Evolutionary conservation across 2,888 invertebrate genomes (phyloP).

Genomic region (Barypeithes pellucidus): DNA sequence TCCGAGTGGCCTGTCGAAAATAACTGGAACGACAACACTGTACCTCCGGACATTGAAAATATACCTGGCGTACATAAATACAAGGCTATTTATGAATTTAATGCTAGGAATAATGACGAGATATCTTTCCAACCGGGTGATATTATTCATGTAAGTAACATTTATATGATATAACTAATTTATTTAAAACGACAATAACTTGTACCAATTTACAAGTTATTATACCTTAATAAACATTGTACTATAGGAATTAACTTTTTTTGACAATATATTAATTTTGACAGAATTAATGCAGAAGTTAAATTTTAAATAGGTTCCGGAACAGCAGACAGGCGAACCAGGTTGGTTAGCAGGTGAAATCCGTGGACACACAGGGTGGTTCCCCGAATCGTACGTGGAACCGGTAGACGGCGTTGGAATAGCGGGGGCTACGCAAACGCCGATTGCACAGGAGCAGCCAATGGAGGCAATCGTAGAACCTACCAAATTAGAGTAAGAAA

Average conservation of each 20-base stretch:
- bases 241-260: too few species aligned
- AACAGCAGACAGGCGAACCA: slow-evolving; percentile 91
- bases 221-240: too few species aligned
- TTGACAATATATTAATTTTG: too few species aligned
- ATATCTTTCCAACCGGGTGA: slow-evolving; percentile 95
- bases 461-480: slow-evolving; percentile 66
- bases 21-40: slow-evolving; percentile 61
- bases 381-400: slow-evolving; percentile 96
- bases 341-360: slow-evolving; percentile 98
- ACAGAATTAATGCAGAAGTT: too few species aligned
- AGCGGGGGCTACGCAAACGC: slow-evolving; percentile 59
- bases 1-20: slow-evolving; percentile 73
- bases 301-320: slow-evolving; percentile 74
- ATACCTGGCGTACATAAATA: slow-evolving; percentile 79
- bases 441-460: slow-evolving; percentile 64
- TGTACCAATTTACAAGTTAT: too few species aligned
- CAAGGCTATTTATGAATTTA: slow-evolving; percentile 95
- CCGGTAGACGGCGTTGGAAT: slow-evolving; percentile 74
- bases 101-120: slow-evolving; percentile 93
- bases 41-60: slow-evolving; percentile 63
- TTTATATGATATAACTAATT: too few species aligned
- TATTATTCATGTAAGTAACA: slow-evolving; percentile 82
- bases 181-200: too few species aligned
- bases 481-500: slow-evolving; percentile 73
- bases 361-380: slow-evolving; percentile 94